Evolutionary conservation across 30 jellyfish, hydroid and myxozoan genomes (phyloP).

Genomic region (Clytia hemisphaerica): DNA sequence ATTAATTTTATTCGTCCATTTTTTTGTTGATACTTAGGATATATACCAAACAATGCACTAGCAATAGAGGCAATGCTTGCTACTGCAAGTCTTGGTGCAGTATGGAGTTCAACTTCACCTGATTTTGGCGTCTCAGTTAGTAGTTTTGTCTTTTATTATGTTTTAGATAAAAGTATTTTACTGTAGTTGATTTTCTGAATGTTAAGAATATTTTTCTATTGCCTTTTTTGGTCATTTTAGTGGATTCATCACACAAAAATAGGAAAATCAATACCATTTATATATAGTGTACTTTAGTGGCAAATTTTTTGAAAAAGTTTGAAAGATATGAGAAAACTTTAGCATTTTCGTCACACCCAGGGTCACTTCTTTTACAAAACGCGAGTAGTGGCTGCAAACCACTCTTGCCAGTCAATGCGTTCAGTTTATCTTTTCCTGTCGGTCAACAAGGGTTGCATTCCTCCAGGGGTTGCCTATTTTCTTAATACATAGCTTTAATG

Average conservation of each 20-base stretch:
- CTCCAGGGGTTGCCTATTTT: too few species aligned
- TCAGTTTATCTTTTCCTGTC: too few species aligned
- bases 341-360: too few species aligned
- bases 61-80: constrained; percentile 95
- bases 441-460: too few species aligned
- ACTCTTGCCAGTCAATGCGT: too few species aligned
- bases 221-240: neutral
- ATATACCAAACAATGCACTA: constrained; percentile 81
- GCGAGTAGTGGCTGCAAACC: too few species aligned
- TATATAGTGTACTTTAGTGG: too few species aligned
- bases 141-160: neutral
- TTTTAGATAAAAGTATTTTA: neutral
- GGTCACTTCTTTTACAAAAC: too few species aligned
- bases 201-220: neutral
- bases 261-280: too few species aligned
- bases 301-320: too few species aligned
- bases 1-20: neutral
- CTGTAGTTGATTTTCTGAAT: neutral
- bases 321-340: too few species aligned
- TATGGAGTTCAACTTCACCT: constrained; percentile 98
- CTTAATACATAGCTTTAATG: too few species aligned
- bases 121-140: constrained; percentile 93
- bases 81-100: constrained; percentile 91
- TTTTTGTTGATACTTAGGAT: constrained; percentile 47
- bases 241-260: neutral